Evolutionary conservation across 2,113 vertebrate species (phyloP), one percentile per base, ranked within the genome.

Genomic region (Bufo gargarizans): DNA sequence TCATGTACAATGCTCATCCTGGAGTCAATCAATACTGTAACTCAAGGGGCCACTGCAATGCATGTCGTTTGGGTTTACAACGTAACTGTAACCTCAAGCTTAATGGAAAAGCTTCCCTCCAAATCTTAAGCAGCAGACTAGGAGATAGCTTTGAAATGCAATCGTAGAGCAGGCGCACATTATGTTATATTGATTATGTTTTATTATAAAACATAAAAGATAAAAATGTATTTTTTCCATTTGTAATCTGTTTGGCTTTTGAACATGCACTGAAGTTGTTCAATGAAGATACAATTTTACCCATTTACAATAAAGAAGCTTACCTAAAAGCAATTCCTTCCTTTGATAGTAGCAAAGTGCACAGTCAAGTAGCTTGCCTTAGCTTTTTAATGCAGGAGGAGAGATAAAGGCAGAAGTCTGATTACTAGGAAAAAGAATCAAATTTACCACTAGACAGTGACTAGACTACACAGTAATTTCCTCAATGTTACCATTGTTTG

Each of bases 311-410:
- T 87, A 87, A 58, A 71, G 63, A 19, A 87, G 86, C 86, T 80
- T 80, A 71, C 86, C 77, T 80, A 55, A 92, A 92, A 92, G 89
- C 59, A 17, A 84, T 86, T 91, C 82, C 65, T 89, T 85, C 80
- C 89, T 94, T 94, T 94, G 93, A 95, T 92, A 90, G 86, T 0
- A 69, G 82, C 55, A 81, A 90, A 92, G 90, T 90, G 50, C 84
- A 90, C n/a, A 87, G 81, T 72, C 88, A 61, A n/a, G 55, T 83
- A 59, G 63, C 85, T 91, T 50, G 88, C 43, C 86, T 88, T 88
- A 91, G 87, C 47, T 89, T 53, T 86, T 61, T 90, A 91, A 80
- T 77, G 86, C 7, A 90, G 69, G 69, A 59, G 77, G 11, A 84
- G 79, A 69, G 85, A 88, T 74, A 91, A 91, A 86, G 50, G 19